These are phyloP conservation scores for Loriculus beryllinus DNA, from an alignment of 2,797 vertebrate genomes.

Conservation along the genomic window DNA sequence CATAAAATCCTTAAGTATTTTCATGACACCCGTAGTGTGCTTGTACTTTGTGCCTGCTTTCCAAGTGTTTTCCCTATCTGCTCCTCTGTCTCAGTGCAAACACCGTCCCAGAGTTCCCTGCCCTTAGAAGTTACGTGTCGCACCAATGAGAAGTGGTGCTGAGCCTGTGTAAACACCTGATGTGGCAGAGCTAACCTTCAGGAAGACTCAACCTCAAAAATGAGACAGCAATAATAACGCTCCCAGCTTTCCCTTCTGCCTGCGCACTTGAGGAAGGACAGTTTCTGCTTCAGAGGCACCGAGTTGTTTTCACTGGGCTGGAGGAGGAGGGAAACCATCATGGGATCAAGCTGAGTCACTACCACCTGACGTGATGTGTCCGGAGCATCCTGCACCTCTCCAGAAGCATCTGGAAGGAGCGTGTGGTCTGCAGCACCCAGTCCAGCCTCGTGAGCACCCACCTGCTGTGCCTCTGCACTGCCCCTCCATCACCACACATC, in stretches of 20 bases:
- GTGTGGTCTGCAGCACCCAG: fast-evolving
- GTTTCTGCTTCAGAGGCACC: not conserved
- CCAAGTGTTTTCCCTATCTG: fast-evolving
- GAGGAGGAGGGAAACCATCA: not conserved
- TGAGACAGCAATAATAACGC: not conserved
- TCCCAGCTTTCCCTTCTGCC: not conserved
- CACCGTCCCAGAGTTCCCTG: not conserved
- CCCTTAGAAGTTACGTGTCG: not conserved
- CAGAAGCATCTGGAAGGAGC: constrained; percentile 22
- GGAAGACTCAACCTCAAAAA: not conserved
- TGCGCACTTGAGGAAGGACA: not conserved
- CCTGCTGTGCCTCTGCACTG: fast-evolving
- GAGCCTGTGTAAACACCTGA: not conserved
- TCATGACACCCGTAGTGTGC: fast-evolving
- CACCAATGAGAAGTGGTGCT: not conserved
- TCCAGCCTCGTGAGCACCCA: fast-evolving
- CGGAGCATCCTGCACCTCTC: not conserved
- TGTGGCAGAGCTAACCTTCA: not conserved
- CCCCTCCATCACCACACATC: not conserved
- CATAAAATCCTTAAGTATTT: not conserved
- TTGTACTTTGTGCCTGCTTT: not conserved
- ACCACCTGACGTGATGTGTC: fast-evolving
- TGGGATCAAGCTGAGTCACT: constrained; percentile 46
- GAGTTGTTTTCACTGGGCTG: not conserved
- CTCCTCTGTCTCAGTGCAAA: not conserved